Conservation (phyloP, 2,797 vertebrate genomes). For the Eutrigla gurnardus region DNA sequence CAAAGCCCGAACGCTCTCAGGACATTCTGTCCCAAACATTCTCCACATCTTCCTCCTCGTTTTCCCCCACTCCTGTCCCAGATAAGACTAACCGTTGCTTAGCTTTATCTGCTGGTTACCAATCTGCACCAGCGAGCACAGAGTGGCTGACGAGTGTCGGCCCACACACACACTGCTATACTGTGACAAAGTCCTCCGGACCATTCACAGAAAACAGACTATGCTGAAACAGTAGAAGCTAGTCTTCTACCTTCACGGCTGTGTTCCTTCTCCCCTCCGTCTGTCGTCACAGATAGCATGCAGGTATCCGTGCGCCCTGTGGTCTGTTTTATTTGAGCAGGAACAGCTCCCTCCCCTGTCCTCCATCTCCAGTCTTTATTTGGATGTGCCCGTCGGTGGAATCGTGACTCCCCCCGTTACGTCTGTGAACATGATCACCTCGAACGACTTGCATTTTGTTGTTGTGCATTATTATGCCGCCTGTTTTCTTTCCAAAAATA, state of each 20-base stretch:
- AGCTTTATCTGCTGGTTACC: slow-evolving; percentile 3
- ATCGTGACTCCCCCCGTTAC: slow-evolving; percentile 16
- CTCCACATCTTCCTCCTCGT: slow-evolving; percentile 1
- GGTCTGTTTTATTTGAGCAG: slow-evolving; percentile 30
- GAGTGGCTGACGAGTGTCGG: slow-evolving; percentile 32
- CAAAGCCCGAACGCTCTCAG: not conserved
- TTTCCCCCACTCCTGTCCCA: not conserved
- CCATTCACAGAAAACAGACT: too few species aligned
- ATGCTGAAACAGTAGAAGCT: slow-evolving; percentile 10
- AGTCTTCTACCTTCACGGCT: slow-evolving; percentile 6
- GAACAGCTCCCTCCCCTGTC: slow-evolving; percentile 19
- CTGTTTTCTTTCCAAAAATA: not conserved
- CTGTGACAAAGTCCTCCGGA: slow-evolving; percentile 14
- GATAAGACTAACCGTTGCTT: slow-evolving; percentile 19
- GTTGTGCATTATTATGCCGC: not conserved
- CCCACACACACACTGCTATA: slow-evolving; percentile 10
- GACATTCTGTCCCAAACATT: not conserved
- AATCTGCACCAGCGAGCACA: slow-evolving; percentile 33
- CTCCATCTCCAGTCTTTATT: slow-evolving; percentile 17
- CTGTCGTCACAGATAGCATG: slow-evolving; percentile 39
- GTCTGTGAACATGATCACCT: slow-evolving; percentile 1
- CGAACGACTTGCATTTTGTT: slow-evolving; percentile 16
- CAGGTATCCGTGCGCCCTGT: slow-evolving; percentile 25
- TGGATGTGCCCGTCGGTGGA: slow-evolving; percentile 14
- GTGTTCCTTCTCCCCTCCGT: slow-evolving; percentile 31